phyloP scores from a whole-genome alignment of 1,140 invertebrate species.

The Leucophenga varia region DNA sequence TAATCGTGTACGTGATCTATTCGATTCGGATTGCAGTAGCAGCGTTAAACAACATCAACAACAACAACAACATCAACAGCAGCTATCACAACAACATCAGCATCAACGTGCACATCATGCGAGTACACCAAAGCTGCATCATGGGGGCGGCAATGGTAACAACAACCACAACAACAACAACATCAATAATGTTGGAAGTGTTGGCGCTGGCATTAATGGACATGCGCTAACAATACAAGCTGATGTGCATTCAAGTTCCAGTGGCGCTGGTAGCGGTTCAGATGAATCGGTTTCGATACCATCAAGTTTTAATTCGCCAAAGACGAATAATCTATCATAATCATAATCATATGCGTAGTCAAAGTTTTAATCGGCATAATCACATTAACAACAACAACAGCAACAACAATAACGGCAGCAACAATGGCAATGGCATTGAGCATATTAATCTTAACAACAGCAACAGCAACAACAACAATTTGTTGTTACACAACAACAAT shows the following conservation, averaged over 20 bases:
- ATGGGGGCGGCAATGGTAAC: no score
- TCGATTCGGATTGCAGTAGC: constrained; percentile 62
- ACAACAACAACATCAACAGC: constrained; percentile 10
- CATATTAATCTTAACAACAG: neutral
- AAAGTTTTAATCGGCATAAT: constrained; percentile 29
- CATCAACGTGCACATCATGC: constrained; percentile 7
- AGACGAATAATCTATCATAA: constrained; percentile 34
- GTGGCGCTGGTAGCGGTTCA: constrained; percentile 62
- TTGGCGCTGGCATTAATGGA: constrained; percentile 11
- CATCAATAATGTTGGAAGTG: constrained; percentile 22
- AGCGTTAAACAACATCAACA: constrained; percentile 33
- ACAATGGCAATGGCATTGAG: constrained; percentile 12
- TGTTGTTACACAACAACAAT: constrained; percentile 1
- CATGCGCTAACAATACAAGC: constrained; percentile 62
- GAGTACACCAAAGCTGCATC: neutral
- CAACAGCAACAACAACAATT: constrained; percentile 9
- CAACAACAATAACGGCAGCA: constrained; percentile 13
- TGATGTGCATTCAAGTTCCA: constrained; percentile 66
- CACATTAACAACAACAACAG: constrained; percentile 6
- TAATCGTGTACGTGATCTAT: constrained; percentile 76
- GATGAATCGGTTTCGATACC: constrained; percentile 64
- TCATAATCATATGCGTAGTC: constrained; percentile 28
- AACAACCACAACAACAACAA: constrained; percentile 15
- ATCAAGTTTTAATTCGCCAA: constrained; percentile 49
- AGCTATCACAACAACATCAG: constrained; percentile 17